These are phyloP conservation scores for Lacerta bilineata DNA, from an alignment of 2,797 vertebrate genomes.

Conservation along the genomic window DNA sequence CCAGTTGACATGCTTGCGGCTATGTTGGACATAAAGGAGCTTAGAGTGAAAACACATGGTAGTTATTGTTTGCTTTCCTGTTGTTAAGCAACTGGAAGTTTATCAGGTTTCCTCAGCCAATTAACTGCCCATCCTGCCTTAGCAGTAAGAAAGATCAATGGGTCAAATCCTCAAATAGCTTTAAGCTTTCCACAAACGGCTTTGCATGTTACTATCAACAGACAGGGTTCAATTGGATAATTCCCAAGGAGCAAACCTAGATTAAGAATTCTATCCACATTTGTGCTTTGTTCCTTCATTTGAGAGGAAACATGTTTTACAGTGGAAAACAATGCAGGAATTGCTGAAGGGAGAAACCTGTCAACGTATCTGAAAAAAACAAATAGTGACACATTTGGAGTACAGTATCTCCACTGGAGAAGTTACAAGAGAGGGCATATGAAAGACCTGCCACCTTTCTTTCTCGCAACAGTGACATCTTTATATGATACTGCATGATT, in stretches of 20 bases:
- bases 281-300: neutral
- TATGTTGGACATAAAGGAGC: conserved; percentile 75
- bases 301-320: neutral
- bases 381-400: neutral
- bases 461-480: neutral
- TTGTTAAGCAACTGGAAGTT: conserved; percentile 76
- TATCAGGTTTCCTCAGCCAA: conserved; percentile 68
- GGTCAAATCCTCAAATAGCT: conserved; percentile 67
- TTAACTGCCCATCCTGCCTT: conserved; percentile 63
- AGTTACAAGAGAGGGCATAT: accelerated
- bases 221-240: neutral
- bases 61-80: conserved; percentile 71
- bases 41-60: conserved; percentile 57
- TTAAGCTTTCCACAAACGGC: conserved; percentile 34
- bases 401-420: accelerated
- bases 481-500: accelerated
- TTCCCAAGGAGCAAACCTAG: accelerated
- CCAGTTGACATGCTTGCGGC: conserved; percentile 58
- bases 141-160: conserved; percentile 55
- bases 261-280: neutral
- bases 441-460: accelerated
- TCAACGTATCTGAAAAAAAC: neutral
- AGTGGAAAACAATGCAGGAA: neutral
- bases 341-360: conserved; percentile 23
- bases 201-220: conserved; percentile 29